Evolutionary conservation across 2,888 invertebrate genomes (phyloP).

Genomic region (Scaptomyza tumidula): DNA sequence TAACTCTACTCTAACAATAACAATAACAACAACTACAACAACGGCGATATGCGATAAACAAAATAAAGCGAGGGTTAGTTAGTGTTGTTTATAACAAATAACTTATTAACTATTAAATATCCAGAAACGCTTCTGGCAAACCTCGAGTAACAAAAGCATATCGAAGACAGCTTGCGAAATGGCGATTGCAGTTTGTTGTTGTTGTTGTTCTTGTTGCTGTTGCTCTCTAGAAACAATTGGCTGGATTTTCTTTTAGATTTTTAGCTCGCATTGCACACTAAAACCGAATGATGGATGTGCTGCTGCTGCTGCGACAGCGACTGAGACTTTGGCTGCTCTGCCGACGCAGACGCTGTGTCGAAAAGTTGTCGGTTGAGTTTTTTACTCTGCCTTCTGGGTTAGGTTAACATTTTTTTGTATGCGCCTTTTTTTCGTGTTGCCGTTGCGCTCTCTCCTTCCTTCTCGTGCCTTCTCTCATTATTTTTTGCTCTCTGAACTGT

Average conservation of each 20-base stretch:
- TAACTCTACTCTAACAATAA: constrained; percentile 55
- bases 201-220: constrained; percentile 18
- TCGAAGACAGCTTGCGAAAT: constrained; percentile 40
- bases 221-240: constrained; percentile 52
- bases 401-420: constrained; percentile 65
- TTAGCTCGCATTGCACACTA: constrained; percentile 53
- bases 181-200: constrained; percentile 33
- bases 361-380: constrained; percentile 77
- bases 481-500: constrained; percentile 17
- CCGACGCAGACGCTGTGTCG: constrained; percentile 33
- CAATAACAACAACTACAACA: constrained; percentile 14
- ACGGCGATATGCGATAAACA: constrained; percentile 36
- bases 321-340: constrained; percentile 27
- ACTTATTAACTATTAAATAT: not conserved
- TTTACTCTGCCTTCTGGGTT: constrained; percentile 57
- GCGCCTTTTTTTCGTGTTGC: constrained; percentile 49
- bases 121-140: not conserved
- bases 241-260: constrained; percentile 43
- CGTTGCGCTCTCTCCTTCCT: constrained; percentile 24
- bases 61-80: constrained; percentile 33
- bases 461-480: constrained; percentile 22
- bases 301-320: constrained; percentile 26
- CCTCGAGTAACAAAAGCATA: constrained; percentile 37
- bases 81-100: not conserved
- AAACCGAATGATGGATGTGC: constrained; percentile 71